Evolutionary conservation across 2,888 invertebrate genomes (phyloP).

Genomic region (Apamea crenata): DNA sequence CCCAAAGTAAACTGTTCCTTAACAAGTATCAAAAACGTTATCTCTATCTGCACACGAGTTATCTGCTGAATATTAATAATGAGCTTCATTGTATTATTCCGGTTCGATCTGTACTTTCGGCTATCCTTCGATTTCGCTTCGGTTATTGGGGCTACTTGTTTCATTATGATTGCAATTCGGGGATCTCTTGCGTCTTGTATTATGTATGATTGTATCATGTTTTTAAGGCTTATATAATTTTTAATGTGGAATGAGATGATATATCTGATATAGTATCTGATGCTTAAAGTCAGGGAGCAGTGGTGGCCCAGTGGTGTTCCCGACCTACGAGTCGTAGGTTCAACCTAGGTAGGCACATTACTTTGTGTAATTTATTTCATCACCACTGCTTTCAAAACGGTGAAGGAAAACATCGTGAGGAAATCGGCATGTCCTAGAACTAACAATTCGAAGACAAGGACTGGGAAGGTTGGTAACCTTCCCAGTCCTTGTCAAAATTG

Average conservation of each 20-base stretch:
- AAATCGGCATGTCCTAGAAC: too few relatives aligned
- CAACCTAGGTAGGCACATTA: too few relatives aligned
- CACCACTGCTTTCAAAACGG: too few relatives aligned
- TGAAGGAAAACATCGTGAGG: too few relatives aligned
- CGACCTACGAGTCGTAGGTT: too few relatives aligned
- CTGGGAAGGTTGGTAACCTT: too few relatives aligned
- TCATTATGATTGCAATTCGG: slow-evolving; percentile 30
- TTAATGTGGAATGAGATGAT: background rate
- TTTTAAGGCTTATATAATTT: slow-evolving; percentile 6
- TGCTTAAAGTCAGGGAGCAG: too few relatives aligned
- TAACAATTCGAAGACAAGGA: too few relatives aligned
- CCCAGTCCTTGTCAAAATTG: too few relatives aligned
- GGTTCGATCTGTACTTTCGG: slow-evolving; percentile 56
- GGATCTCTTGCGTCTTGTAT: slow-evolving; percentile 21
- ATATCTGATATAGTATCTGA: slow-evolving; percentile 2
- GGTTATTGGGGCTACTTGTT: slow-evolving; percentile 43
- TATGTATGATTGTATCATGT: slow-evolving; percentile 14
- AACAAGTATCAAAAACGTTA: slow-evolving; percentile 70
- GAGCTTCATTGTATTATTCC: slow-evolving; percentile 66
- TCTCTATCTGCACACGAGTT: slow-evolving; percentile 68
- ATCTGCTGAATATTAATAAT: slow-evolving; percentile 71
- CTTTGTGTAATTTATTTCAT: too few relatives aligned
- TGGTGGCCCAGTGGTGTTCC: too few relatives aligned
- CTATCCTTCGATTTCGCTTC: slow-evolving; percentile 56
- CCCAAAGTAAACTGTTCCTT: slow-evolving; percentile 63